Evolutionary conservation across 2,888 invertebrate species (phyloP).

Genomic region (Mactromeris polynyma): DNA sequence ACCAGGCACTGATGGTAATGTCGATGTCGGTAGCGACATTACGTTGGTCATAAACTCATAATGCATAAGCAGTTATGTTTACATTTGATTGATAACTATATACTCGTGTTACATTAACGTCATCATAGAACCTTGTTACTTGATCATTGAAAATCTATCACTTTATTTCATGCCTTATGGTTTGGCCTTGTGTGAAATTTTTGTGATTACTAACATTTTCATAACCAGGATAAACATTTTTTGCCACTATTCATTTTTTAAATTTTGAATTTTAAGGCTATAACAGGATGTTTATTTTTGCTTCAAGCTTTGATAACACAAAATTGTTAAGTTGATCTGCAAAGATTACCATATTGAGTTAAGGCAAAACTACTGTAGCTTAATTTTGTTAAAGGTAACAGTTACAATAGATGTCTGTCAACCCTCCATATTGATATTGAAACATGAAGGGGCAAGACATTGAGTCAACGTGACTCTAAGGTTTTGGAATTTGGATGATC

Average conservation of each 20-base stretch:
- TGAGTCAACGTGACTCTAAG: neutral
- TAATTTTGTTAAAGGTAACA: too few species aligned
- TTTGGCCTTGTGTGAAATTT: neutral
- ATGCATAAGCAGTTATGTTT: neutral
- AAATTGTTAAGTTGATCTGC: too few species aligned
- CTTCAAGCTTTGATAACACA: too few species aligned
- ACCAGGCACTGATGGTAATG: neutral
- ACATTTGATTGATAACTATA: neutral
- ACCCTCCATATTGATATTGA: too few species aligned
- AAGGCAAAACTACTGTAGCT: too few species aligned
- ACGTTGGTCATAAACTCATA: neutral
- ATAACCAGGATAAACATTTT: neutral
- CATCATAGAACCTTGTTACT: conserved; percentile 1
- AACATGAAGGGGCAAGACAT: neutral
- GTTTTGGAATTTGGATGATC: neutral
- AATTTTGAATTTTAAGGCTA: too few species aligned
- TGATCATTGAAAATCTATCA: neutral
- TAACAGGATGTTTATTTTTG: too few species aligned
- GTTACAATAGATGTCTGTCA: too few species aligned
- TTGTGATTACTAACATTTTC: neutral
- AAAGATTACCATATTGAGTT: too few species aligned
- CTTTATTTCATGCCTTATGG: neutral
- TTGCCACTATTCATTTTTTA: too few species aligned
- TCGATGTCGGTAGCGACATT: neutral
- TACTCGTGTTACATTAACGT: neutral